Conservation (phyloP, 2,113 vertebrate genomes). For the Cephalopholis sonnerati region DNA sequence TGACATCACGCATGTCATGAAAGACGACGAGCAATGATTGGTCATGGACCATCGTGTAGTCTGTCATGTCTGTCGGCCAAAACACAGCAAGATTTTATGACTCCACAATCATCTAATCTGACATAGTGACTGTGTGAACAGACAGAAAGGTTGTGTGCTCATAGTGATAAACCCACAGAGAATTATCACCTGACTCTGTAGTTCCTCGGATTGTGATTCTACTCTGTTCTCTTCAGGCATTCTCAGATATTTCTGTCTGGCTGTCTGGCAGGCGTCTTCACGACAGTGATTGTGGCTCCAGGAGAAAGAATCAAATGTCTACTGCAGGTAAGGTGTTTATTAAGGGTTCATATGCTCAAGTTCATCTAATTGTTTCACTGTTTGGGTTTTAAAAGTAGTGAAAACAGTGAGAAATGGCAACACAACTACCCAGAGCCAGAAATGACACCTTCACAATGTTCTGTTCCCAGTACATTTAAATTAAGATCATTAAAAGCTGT, state of each 20-base stretch:
- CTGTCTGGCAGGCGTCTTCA: slow-evolving; percentile 83
- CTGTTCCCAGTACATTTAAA: too few species aligned
- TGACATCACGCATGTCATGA: too few species aligned
- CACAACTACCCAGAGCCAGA: too few species aligned
- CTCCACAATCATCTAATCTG: too few species aligned
- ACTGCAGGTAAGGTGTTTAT: slow-evolving; percentile 77
- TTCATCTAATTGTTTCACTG: neutral
- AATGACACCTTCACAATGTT: too few species aligned
- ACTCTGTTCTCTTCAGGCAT: slow-evolving; percentile 49
- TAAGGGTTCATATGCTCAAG: neutral
- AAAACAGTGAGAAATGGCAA: neutral
- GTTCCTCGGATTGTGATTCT: neutral
- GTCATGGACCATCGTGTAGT: too few species aligned
- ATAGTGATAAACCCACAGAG: neutral
- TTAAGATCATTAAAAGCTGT: too few species aligned
- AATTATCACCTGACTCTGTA: neutral
- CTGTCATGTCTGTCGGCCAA: too few species aligned
- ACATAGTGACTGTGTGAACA: too few species aligned
- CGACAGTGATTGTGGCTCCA: slow-evolving; percentile 82
- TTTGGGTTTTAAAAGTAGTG: neutral
- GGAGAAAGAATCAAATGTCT: slow-evolving; percentile 87
- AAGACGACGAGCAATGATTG: too few species aligned
- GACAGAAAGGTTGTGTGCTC: too few species aligned
- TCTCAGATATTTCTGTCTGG: slow-evolving; percentile 82
- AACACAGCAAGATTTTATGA: too few species aligned